Conservation (phyloP, 2,888 invertebrate species). For the Odiellus spinosus region DNA sequence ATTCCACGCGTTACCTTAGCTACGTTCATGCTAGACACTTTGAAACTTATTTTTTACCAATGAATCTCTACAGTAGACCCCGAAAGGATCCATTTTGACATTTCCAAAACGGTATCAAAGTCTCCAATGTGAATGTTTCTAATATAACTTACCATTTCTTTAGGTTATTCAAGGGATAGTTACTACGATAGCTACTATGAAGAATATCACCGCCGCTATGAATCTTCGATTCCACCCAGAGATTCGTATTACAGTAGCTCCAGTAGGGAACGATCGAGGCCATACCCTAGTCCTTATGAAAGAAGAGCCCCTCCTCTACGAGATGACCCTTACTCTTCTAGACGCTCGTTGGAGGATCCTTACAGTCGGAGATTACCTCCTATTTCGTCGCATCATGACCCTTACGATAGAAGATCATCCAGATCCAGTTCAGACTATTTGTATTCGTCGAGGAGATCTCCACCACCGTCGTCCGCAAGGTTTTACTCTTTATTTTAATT, state of each 20-base stretch:
- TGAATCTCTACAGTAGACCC: too few species aligned
- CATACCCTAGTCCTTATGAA: slow-evolving; percentile 15
- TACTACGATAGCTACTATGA: too few species aligned
- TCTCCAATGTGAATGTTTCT: too few species aligned
- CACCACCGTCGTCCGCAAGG: slow-evolving; percentile 2
- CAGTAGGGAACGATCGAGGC: slow-evolving; percentile 10
- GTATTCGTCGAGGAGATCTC: slow-evolving; percentile 11
- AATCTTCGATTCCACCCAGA: not conserved
- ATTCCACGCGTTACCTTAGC: too few species aligned
- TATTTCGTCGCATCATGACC: slow-evolving; percentile 7
- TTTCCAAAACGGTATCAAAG: too few species aligned
- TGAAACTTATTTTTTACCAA: too few species aligned
- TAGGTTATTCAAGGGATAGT: too few species aligned
- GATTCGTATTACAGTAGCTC: slow-evolving; percentile 10
- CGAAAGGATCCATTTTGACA: too few species aligned
- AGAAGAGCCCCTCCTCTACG: slow-evolving; percentile 8
- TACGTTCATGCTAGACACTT: too few species aligned
- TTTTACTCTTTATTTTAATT: too few species aligned
- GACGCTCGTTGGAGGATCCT: slow-evolving; percentile 6
- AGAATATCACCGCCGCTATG: not conserved
- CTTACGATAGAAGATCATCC: slow-evolving; percentile 10
- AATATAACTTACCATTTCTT: too few species aligned
- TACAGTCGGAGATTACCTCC: slow-evolving; percentile 9
- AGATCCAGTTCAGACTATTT: slow-evolving; percentile 8
- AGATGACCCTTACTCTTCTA: slow-evolving; percentile 3